Base-by-base conservation (phyloP, 2,113 vertebrate species). In the Dicentrarchus labrax region DNA sequence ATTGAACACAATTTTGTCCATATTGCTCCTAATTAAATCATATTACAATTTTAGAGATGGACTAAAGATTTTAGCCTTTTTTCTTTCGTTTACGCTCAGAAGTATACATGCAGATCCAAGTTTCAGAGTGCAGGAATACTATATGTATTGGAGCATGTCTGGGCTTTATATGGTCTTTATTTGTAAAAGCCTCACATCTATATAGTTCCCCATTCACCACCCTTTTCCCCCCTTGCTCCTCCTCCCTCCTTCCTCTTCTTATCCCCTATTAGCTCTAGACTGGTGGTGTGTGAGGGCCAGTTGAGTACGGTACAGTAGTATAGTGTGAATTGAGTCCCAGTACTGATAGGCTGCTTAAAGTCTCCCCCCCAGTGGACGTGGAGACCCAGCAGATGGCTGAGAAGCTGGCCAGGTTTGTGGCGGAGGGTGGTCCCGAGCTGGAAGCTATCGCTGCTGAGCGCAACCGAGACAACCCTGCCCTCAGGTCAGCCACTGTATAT, bases 291-390 rank as follows among this genome's bases (percentile, higher is more conserved):
- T 95, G 94, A 95, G 96, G 95, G 96, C 96, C 95, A 96, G 93
- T 96, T 96, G 94, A 94, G 80, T 92, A 92, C 93, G 90, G 89
- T 94, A 91, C 93, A 95, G 93, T 98, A 96, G 96, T 97, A 97
- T 91, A 88, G 97, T 96, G 95, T 97, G 97, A 97, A 95, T 97
- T 96, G 97, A 96, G 94, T 94, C 91, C 94, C 95, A 96, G 96
- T 98, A 98, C 97, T 99, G 96, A 99, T 97, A 97, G 97, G 95
- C 96, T 97, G 96, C 97, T 99, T 99, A 98, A 99, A 99, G 97
- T 98, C 97, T 98, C 96, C 96, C 96, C 97, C 97, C 96, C 97
- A 98, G 98, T 97, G 95, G 98, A 99, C 9, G 94, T 96, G 90
- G 97, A 98, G 91, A 96, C 93, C 87, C 97, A 95, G 95, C 96